These are phyloP conservation scores for Esox niger DNA, from an alignment of 2,113 vertebrate genomes.

Conservation along the genomic window DNA sequence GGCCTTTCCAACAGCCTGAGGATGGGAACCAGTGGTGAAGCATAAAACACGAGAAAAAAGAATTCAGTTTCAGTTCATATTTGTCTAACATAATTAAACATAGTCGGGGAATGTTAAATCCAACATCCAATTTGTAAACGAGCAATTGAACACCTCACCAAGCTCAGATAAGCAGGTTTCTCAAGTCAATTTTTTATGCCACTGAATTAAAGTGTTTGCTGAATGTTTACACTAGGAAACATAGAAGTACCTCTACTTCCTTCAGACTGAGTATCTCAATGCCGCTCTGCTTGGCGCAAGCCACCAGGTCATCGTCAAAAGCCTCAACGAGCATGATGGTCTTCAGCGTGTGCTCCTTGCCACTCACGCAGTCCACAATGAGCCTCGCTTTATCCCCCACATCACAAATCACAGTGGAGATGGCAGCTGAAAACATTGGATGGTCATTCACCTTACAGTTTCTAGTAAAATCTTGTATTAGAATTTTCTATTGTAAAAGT, in stretches of 20 bases:
- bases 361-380: slow-evolving; percentile 76
- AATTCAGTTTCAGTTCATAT: too few relatives aligned
- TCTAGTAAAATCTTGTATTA: too few relatives aligned
- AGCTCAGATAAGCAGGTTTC: too few relatives aligned
- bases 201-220: too few relatives aligned
- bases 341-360: slow-evolving; percentile 74
- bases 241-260: slow-evolving; percentile 79
- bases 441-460: too few relatives aligned
- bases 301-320: slow-evolving; percentile 75
- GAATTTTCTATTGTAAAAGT: too few relatives aligned
- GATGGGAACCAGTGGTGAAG: slow-evolving; percentile 15
- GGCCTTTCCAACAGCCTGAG: slow-evolving; percentile 79
- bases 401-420: slow-evolving; percentile 89
- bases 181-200: too few relatives aligned
- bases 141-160: not conserved
- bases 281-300: slow-evolving; percentile 74
- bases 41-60: not conserved
- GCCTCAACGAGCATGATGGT: slow-evolving; percentile 84
- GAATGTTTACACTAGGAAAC: not conserved
- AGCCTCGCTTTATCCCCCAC: slow-evolving; percentile 81
- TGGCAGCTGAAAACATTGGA: slow-evolving; percentile 67
- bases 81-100: too few relatives aligned
- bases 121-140: slow-evolving; percentile 1
- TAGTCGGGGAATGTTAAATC: not conserved
- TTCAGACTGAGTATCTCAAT: slow-evolving; percentile 82